These are phyloP conservation scores for Anabas testudineus DNA, from an alignment of 2,797 vertebrate species.

Conservation along the genomic window DNA sequence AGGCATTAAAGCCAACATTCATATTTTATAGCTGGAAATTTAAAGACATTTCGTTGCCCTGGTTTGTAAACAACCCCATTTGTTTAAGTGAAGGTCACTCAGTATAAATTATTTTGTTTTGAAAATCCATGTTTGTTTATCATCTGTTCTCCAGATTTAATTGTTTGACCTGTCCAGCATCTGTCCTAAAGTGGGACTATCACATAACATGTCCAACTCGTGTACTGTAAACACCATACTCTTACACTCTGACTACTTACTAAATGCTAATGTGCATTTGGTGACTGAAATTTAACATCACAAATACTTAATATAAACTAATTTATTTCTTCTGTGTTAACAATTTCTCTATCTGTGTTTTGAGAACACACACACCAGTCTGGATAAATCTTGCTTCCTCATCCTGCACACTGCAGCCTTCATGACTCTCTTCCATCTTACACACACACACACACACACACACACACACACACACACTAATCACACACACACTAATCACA, in stretches of 20 bases:
- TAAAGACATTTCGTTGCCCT: not conserved
- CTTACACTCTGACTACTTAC: not conserved
- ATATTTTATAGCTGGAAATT: not conserved
- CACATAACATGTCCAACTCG: not conserved
- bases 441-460: slow-evolving; percentile 26
- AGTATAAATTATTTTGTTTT: not conserved
- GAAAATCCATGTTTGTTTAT: not conserved
- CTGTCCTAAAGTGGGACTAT: not conserved
- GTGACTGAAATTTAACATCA: not conserved
- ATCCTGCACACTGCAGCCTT: slow-evolving; percentile 67
- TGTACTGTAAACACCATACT: not conserved
- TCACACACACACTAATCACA: slow-evolving; percentile 64
- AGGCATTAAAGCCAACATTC: not conserved
- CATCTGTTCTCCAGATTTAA: not conserved
- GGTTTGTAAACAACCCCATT: not conserved
- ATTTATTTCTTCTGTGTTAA: slow-evolving; percentile 38
- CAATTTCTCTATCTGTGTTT: slow-evolving; percentile 6
- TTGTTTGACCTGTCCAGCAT: not conserved
- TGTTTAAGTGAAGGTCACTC: not conserved
- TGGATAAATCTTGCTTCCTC: slow-evolving; percentile 58
- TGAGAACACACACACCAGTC: slow-evolving; percentile 53
- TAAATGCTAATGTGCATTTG: not conserved
- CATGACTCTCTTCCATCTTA: slow-evolving; percentile 65
- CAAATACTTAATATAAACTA: not conserved
- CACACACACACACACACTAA: slow-evolving; percentile 53